Base-by-base conservation (phyloP, 2,888 invertebrate genomes). In the Pristionchus fissidentatus region DNA sequence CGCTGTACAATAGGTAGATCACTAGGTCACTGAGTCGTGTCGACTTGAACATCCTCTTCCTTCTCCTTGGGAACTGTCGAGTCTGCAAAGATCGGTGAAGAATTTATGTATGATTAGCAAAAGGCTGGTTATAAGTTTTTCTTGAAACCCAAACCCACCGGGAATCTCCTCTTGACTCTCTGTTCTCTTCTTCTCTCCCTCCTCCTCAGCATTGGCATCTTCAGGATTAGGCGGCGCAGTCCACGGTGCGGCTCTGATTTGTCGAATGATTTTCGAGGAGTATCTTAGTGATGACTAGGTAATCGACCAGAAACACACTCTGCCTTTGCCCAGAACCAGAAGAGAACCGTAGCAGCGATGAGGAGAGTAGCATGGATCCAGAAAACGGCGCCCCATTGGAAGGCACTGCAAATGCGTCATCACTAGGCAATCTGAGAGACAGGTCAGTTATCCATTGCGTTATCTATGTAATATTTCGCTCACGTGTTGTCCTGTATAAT, bases 361-460 rank as follows among this genome's bases (percentile, higher is more conserved):
- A 87, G 84, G 35, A 87, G 80, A 19, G 35, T 82, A 3, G 87
- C 86, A 70, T 87, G 87, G 4, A 85, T 80, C 10, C 86, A 83
- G 85, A 87, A 87, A 57, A 86, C 86, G 52, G 84, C 83, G 8
- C 87, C 79, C 87, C 87, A 87, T 80, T 86, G 86, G 73, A 78
- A 57, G 80, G 84, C 84, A 70, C 86, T 86, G 85, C 3, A 38
- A 22, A 22, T 19, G 49, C n/a, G n/a, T n/a, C n/a, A n/a, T n/a
- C n/a, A n/a, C n/a, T n/a, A n/a, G n/a, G n/a, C n/a, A n/a, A n/a
- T n/a, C n/a, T n/a, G n/a, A n/a, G n/a, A n/a, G n/a, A n/a, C n/a
- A n/a, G n/a, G n/a, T n/a, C n/a, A n/a, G n/a, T n/a, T n/a, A n/a
- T n/a, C n/a, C n/a, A n/a, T n/a, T n/a, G n/a, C n/a, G n/a, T n/a